Base-by-base conservation (phyloP, 2,888 invertebrate genomes). In the Acanthosepion pharaonis region DNA sequence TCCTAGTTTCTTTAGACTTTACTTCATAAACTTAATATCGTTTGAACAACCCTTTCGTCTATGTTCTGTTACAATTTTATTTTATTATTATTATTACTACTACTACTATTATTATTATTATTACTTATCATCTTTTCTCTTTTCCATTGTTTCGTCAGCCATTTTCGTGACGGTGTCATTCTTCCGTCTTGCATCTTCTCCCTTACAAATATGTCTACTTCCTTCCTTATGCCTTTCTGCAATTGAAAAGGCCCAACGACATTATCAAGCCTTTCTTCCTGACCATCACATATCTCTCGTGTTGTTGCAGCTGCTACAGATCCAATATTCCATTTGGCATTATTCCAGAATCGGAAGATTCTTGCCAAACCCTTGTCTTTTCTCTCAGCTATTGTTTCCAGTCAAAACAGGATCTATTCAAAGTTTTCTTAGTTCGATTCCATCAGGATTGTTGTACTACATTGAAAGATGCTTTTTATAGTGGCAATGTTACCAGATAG, bases 321-420 rank as follows among this genome's bases (percentile, higher is more conserved):
- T 78, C 78, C 78, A 78, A 78, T 78, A 78, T 78, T 78, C 78
- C n/a, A 78, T 78, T 78, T 78, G 78, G 78, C 78, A 78, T n/a
- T 33, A 11, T 78, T 78, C 78, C 78, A 78, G 78, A 33, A 33
- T 78, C 11, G n/a, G 78, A 78, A 78, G 3, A 78, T 5, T n/a
- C 78, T 18, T 78, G 78, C 78, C 78, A 78, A 78, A 78, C 11
- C 33, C n/a, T 78, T 78, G 78, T 78, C 78, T n/a, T n/a, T n/a
- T 78, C 11, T 0, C n/a, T 15, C n/a, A n/a, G 78, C 78, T 33
- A 33, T 78, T 78, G 78, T 78, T n/a, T 78, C 78, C 78, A n/a
- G n/a, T n/a, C 78, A 15, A n/a, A 78, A 78, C 78, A 78, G 78
- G n/a, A 78, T 78, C n/a, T 78, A n/a, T 78, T 78, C 78, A 33